phyloP scores from a whole-genome alignment of 1,140 invertebrate genomes.

The Sminthurinus signatus region DNA sequence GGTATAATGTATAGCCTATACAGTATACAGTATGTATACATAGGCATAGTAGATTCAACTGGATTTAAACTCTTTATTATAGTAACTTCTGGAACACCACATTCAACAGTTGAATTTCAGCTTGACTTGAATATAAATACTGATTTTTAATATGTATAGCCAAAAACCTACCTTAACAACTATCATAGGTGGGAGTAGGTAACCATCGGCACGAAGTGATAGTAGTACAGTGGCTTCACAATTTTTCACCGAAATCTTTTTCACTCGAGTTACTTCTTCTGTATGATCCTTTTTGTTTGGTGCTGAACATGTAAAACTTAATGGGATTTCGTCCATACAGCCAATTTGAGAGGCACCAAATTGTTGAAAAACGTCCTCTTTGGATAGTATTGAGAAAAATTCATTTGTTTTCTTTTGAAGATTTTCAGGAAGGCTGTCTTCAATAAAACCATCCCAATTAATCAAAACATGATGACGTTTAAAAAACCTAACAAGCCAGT shows the following conservation, averaged over 20 bases:
- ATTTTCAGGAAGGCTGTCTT: slow-evolving; percentile 20
- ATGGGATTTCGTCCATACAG: slow-evolving; percentile 35
- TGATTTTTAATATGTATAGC: too few relatives aligned
- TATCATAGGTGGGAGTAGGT: slow-evolving; percentile 30
- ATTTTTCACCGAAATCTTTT: slow-evolving; percentile 27
- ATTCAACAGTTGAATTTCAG: too few relatives aligned
- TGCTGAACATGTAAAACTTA: slow-evolving; percentile 30
- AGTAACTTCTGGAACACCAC: too few relatives aligned
- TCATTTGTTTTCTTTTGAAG: slow-evolving; percentile 19
- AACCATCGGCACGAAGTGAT: slow-evolving; percentile 24
- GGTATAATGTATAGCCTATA: too few relatives aligned
- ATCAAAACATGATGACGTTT: slow-evolving; percentile 40
- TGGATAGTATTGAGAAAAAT: slow-evolving; percentile 7
- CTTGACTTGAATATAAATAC: too few relatives aligned
- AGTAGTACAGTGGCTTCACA: slow-evolving; percentile 37
- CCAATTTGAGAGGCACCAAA: not conserved
- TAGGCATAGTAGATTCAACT: too few relatives aligned
- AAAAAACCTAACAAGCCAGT: slow-evolving; percentile 40
- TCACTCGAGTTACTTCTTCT: slow-evolving; percentile 7
- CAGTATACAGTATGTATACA: too few relatives aligned
- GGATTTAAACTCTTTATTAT: too few relatives aligned
- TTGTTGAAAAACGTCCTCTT: not conserved
- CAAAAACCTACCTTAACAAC: slow-evolving; percentile 34
- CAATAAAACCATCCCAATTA: slow-evolving; percentile 27
- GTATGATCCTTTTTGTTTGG: not conserved